Base-by-base conservation (phyloP, 2,113 vertebrate genomes). In the Odontesthes bonariensis region DNA sequence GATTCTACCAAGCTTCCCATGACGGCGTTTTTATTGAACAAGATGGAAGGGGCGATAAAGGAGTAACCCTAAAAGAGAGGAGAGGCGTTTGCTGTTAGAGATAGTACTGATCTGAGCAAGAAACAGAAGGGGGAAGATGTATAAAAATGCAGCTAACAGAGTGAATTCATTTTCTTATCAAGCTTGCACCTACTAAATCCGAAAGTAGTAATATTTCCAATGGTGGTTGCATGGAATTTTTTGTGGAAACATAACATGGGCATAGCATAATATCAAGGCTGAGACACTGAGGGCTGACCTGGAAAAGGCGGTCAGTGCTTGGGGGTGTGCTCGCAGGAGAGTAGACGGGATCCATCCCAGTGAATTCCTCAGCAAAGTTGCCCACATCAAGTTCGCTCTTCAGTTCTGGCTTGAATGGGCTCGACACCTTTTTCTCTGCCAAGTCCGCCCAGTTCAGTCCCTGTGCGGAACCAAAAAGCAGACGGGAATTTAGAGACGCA, bases 291-390 rank as follows among this genome's bases (percentile, higher is more conserved):
- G 5, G 31, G 46, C 69, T 19, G 46, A 96, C 96, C 95, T 97
- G 94, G 88, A 98, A 98, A 66, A 98, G 90, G 0, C 95, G 94
- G 47, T 95, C 95, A 6, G 95, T 95, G 86, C 95, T 96, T 8
- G 96, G 93, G 1, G 96, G 97, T 0, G 96, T 96, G 77, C 94
- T 95, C 0, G 97, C 94, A 0, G 97, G 97, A 2, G 97, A 98
- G 86, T 98, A 97, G 31, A 97, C 95, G 1, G 97, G 96, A 38
- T 98, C 96, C 94, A 97, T 95, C 62, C 95, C 94, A 0, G 97
- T 98, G 77, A 98, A 98, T 76, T 98, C 97, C 72, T 97, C 97
- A 0, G 96, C 95, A 74, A 98, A 98, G 90, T 98, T 98, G 19
- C 97, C 95, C 33, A 96, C 95, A 0, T 98, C 97, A 5, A 97